Conservation (phyloP, 2,888 invertebrate species). For the Acrobasis repandana region DNA sequence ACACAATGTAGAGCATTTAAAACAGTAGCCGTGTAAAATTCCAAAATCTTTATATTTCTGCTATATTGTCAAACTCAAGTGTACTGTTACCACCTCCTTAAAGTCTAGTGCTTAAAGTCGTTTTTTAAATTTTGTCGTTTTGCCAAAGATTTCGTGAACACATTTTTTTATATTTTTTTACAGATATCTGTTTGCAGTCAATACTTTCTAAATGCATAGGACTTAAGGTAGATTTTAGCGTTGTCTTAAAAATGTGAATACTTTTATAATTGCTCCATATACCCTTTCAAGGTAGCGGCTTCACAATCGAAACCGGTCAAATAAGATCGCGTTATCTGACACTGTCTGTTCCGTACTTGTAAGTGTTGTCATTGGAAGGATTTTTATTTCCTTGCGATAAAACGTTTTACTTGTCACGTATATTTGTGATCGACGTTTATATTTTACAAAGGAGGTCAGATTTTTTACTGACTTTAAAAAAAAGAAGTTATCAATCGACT, state of each 20-base stretch:
- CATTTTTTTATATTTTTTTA: background rate
- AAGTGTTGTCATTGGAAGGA: slow-evolving; percentile 1
- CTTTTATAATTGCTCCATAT: slow-evolving; percentile 20
- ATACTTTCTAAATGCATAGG: background rate
- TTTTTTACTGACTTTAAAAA: too few relatives aligned
- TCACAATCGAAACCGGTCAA: slow-evolving; percentile 11
- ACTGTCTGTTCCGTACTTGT: slow-evolving; percentile 12
- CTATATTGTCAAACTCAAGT: background rate
- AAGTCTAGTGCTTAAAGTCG: too few relatives aligned
- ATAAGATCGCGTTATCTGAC: slow-evolving; percentile 6
- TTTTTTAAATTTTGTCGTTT: too few relatives aligned
- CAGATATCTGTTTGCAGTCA: background rate
- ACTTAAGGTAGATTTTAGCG: slow-evolving; percentile 5
- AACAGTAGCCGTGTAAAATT: background rate
- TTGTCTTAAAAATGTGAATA: background rate
- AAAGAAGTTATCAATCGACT: too few relatives aligned
- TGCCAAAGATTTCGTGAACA: too few relatives aligned
- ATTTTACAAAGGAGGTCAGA: too few relatives aligned
- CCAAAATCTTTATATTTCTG: background rate
- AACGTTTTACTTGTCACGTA: background rate
- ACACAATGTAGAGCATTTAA: slow-evolving; percentile 5
- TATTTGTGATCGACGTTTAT: too few relatives aligned
- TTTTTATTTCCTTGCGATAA: slow-evolving; percentile 10
- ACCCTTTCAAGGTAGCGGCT: slow-evolving; percentile 21
- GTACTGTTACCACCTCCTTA: background rate